These are phyloP conservation scores for Anguilla megastoma DNA, from an alignment of 2,797 vertebrate genomes.

Conservation along the genomic window DNA sequence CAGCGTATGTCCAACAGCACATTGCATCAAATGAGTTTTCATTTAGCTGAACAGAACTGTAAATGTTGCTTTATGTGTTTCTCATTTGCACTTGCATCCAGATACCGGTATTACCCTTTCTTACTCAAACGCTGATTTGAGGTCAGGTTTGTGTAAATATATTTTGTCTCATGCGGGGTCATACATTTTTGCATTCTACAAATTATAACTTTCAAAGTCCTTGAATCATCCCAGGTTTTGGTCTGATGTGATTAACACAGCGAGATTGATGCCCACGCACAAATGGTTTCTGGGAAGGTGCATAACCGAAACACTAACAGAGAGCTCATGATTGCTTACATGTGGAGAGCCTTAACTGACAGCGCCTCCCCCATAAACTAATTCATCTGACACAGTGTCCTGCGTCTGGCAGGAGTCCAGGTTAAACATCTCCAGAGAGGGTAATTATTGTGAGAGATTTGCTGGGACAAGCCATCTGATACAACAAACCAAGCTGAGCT, in stretches of 20 bases:
- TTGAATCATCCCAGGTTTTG: not conserved
- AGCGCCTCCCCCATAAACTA: not conserved
- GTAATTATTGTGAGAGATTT: conserved; percentile 18
- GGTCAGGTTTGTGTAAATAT: not conserved
- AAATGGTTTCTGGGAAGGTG: not conserved
- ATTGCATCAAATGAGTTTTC: not conserved
- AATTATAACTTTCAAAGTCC: not conserved
- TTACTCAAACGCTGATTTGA: not conserved
- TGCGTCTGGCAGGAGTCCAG: not conserved
- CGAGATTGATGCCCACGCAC: conserved; percentile 8
- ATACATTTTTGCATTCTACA: not conserved
- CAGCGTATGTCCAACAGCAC: not conserved
- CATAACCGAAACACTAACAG: not conserved
- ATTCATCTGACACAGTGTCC: not conserved
- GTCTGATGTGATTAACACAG: conserved; percentile 5
- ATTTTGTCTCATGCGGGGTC: not conserved
- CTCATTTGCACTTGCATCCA: not conserved
- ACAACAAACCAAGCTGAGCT: conserved; percentile 2
- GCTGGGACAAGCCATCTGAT: conserved; percentile 19
- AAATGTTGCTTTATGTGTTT: not conserved
- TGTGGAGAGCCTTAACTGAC: conserved; percentile 13
- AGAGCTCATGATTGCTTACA: conserved; percentile 24
- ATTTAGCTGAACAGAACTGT: not conserved
- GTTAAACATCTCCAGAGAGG: not conserved
- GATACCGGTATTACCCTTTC: not conserved